A percentile compares a stretch with the other conserved stretches of the same genome.
These are phyloP conservation scores for Priocnemis perturbator DNA, from an alignment of 2,888 invertebrate genomes.

Conservation along the genomic window DNA sequence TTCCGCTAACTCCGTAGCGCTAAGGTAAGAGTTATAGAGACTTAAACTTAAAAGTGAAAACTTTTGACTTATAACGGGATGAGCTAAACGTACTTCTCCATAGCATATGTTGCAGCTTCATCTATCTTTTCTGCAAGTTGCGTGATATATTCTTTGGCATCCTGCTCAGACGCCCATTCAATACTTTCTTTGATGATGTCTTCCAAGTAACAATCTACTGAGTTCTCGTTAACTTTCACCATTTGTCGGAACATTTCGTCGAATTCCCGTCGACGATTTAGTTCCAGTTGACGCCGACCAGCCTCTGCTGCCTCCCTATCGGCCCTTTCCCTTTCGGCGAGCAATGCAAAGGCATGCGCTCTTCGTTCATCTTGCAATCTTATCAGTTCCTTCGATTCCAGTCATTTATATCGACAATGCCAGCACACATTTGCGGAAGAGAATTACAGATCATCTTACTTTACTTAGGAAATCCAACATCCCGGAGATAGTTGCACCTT, in stretches of 20 bases:
- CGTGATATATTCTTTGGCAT: slow-evolving; percentile 78
- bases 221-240: slow-evolving; percentile 79
- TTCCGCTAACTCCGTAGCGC: slow-evolving; percentile 46
- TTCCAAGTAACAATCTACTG: slow-evolving; percentile 80
- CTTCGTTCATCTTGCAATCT: slow-evolving; percentile 86
- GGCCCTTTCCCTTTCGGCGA: slow-evolving; percentile 86
- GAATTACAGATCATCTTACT: slow-evolving; percentile 43
- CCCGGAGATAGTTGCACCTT: slow-evolving; percentile 84
- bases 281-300: slow-evolving; percentile 86
- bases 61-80: slow-evolving; percentile 22
- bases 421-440: background rate
- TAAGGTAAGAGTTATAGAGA: slow-evolving; percentile 42
- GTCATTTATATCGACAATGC: background rate
- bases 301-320: slow-evolving; percentile 88
- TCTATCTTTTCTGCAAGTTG: slow-evolving; percentile 79
- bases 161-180: slow-evolving; percentile 78
- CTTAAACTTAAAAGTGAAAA: slow-evolving; percentile 31
- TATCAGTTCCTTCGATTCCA: slow-evolving; percentile 82
- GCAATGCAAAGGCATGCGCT: slow-evolving; percentile 86
- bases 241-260: slow-evolving; percentile 88
- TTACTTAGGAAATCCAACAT: slow-evolving; percentile 83
- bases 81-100: slow-evolving; percentile 55
- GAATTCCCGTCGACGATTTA: slow-evolving; percentile 83
- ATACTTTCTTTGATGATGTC: slow-evolving; percentile 80
- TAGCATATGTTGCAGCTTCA: slow-evolving; percentile 75